Conservation (phyloP, 2,113 vertebrate genomes). For the Struthio camelus region DNA sequence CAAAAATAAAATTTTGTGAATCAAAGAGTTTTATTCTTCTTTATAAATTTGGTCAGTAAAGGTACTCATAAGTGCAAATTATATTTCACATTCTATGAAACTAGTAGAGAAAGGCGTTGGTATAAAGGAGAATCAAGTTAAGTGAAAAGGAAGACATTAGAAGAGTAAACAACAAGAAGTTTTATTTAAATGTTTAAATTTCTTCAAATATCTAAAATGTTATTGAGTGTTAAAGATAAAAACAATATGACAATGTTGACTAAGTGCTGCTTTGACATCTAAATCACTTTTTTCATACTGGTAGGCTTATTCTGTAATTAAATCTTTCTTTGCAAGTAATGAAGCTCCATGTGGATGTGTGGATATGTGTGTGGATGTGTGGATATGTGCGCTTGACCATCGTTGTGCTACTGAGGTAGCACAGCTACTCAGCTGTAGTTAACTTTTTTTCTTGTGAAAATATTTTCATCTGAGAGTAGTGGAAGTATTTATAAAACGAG, state of each 20-base stretch:
- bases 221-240: not conserved
- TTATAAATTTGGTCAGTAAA: not conserved
- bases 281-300: not conserved
- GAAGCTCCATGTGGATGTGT: not conserved
- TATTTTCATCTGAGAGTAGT: not conserved
- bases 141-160: not conserved
- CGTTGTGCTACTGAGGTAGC: too few relatives aligned
- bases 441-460: not conserved
- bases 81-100: not conserved
- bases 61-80: not conserved
- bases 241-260: not conserved
- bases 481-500: not conserved
- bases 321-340: not conserved
- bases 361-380: too few relatives aligned
- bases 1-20: not conserved
- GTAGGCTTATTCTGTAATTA: not conserved
- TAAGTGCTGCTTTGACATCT: not conserved
- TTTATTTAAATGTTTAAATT: not conserved
- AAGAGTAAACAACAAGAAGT: not conserved
- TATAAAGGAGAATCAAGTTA: not conserved
- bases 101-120: not conserved
- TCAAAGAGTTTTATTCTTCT: not conserved
- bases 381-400: too few relatives aligned
- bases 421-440: too few relatives aligned
- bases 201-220: not conserved